Evolutionary conservation across 1,140 invertebrate genomes (phyloP), one percentile per base, ranked within the genome.

Genomic region (Antheraea mylitta): DNA sequence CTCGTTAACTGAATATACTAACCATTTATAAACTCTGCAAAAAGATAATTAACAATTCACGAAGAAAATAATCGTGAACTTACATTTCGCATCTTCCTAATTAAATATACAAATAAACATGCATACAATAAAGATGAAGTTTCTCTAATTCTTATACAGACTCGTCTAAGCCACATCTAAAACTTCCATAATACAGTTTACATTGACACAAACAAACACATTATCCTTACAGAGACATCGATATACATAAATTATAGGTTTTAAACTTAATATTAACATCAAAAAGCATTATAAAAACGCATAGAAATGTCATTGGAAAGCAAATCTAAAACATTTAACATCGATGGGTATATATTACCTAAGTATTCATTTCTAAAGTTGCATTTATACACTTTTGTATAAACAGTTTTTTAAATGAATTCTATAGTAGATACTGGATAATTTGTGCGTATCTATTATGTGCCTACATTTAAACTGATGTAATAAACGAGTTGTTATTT

Each of bases 381-480:
- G 5, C 11, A 0, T 13, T 16, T 53, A 53, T 16, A 53, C 16
- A 53, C 13, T 53, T 16, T 6, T 16, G 16, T 16, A 53, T 16
- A 53, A 53, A 53, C 10, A 16, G 16, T 16, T 16, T 53, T 16
- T 53, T n/a, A 10, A 0, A 13, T 53, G 45, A 42, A 42, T 42
- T 53, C 45, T 53, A 42, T 11, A 42, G 38, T 42, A 9, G 38
- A 42, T 42, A 42, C 45, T 53, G 45, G 13, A 13, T 53, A 13
- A 66, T 73, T 90, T 90, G 88, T 90, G 88, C 88, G 88, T 89
- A 72, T 86, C 82, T 85, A 87, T 84, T 87, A 86, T 78, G 71
- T 81, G 64, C 61, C 86, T 90, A 90, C 82, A 68, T 69, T 75
- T 65, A 53, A 45, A 13, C 13, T 53, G 45, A 53, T 53, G 45